A percentile compares a stretch with the other conserved stretches of the same genome.
Conservation (phyloP, 2,113 vertebrate genomes). For the Cheilinus undulatus region DNA sequence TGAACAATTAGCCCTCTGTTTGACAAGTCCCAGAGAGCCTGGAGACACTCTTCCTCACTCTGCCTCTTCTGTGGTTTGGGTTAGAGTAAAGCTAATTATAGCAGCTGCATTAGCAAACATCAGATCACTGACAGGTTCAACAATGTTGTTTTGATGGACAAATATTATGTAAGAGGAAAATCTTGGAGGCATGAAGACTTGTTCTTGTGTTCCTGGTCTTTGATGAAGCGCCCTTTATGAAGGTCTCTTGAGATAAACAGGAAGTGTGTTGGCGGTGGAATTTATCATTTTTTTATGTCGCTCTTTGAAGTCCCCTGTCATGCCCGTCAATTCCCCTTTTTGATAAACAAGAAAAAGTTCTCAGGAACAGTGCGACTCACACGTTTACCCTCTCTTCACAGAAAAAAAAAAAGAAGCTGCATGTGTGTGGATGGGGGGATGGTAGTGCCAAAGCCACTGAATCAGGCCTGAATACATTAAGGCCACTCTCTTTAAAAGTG, state of each 20-base stretch:
- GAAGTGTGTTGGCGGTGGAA: slow-evolving; percentile 56
- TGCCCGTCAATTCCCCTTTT: slow-evolving; percentile 61
- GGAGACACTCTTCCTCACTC: slow-evolving; percentile 37
- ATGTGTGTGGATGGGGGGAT: slow-evolving; percentile 23
- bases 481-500: slow-evolving; percentile 86
- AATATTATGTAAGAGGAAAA: slow-evolving; percentile 52
- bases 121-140: slow-evolving; percentile 58
- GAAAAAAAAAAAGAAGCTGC: slow-evolving; percentile 70
- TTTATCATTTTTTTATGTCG: slow-evolving; percentile 44
- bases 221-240: slow-evolving; percentile 53
- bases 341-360: slow-evolving; percentile 73
- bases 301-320: slow-evolving; percentile 67
- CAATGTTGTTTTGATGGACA: slow-evolving; percentile 45
- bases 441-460: slow-evolving; percentile 79
- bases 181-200: slow-evolving; percentile 26
- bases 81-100: slow-evolving; percentile 67
- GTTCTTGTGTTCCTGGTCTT: slow-evolving; percentile 26
- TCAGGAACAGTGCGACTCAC: slow-evolving; percentile 70
- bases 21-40: slow-evolving; percentile 41
- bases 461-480: slow-evolving; percentile 85
- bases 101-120: slow-evolving; percentile 56
- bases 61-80: slow-evolving; percentile 34
- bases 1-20: slow-evolving; percentile 72
- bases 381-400: slow-evolving; percentile 76
- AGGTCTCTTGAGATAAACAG: slow-evolving; percentile 65